Percentiles rank a stretch among this genome's conserved stretches.
These are phyloP conservation scores for Saturnia japonica DNA, from an alignment of 2,888 invertebrate species.

Conservation along the genomic window DNA sequence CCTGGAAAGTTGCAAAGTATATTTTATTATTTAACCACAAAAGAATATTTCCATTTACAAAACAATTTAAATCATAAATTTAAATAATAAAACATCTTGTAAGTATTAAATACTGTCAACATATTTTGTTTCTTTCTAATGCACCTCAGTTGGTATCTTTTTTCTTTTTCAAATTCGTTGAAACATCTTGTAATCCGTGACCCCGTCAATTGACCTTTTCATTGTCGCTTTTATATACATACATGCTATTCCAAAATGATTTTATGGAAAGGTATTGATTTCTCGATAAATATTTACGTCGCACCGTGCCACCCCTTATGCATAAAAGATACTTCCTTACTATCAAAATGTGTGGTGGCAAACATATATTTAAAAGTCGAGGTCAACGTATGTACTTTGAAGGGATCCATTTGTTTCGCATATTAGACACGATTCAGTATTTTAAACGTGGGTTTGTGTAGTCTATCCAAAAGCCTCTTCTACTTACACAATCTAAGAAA, in stretches of 20 bases:
- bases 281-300: too few species aligned
- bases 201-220: not conserved
- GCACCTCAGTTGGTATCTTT: not conserved
- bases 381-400: not conserved
- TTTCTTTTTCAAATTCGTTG: not conserved
- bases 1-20: not conserved
- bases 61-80: not conserved
- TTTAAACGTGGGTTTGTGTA: not conserved
- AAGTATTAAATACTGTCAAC: not conserved
- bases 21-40: not conserved
- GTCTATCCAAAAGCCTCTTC: not conserved
- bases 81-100: not conserved
- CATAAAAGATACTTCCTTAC: not conserved
- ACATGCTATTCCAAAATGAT: not conserved
- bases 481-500: not conserved
- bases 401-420: not conserved
- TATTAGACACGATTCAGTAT: not conserved
- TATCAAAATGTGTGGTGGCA: not conserved
- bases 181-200: not conserved
- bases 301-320: not conserved
- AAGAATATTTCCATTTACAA: not conserved
- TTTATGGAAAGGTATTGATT: not conserved
- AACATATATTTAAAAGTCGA: not conserved
- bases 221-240: not conserved
- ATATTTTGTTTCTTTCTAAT: not conserved